Conservation (phyloP, 2,888 invertebrate genomes). For the Temnothorax ravouxi region DNA sequence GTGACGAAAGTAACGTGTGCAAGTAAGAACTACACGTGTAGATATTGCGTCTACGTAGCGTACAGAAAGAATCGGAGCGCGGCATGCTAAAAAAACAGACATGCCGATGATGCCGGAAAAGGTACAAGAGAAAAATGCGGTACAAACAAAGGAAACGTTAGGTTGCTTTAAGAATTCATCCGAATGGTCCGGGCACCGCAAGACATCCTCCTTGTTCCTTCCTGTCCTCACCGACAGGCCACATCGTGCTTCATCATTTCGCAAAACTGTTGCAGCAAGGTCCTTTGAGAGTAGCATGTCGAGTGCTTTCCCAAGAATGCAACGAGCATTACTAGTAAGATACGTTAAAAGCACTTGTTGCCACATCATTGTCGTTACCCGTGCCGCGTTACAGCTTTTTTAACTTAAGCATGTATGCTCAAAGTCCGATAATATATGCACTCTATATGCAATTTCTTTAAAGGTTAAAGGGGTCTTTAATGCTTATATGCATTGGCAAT, state of each 20-base stretch:
- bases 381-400: constrained; percentile 1
- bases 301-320: constrained; percentile 62
- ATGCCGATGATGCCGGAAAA: constrained; percentile 23
- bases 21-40: constrained; percentile 53
- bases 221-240: neutral
- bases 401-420: neutral
- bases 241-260: constrained; percentile 26
- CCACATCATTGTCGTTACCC: constrained; percentile 79
- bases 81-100: neutral
- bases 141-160: neutral
- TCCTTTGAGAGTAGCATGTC: constrained; percentile 68
- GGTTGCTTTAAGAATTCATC: constrained; percentile 70
- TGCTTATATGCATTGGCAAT: neutral
- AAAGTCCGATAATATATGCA: neutral
- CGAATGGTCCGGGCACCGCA: constrained; percentile 16
- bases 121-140: neutral
- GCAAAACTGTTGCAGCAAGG: constrained; percentile 22
- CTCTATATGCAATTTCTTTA: neutral
- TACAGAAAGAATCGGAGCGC: constrained; percentile 46
- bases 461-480: neutral
- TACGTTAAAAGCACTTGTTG: constrained; percentile 82
- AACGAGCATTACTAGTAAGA: constrained; percentile 68
- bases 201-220: constrained; percentile 20
- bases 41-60: neutral
- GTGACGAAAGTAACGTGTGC: neutral